phyloP scores from a whole-genome alignment of 1,140 invertebrate species.

The Melipona quadrifasciata region DNA sequence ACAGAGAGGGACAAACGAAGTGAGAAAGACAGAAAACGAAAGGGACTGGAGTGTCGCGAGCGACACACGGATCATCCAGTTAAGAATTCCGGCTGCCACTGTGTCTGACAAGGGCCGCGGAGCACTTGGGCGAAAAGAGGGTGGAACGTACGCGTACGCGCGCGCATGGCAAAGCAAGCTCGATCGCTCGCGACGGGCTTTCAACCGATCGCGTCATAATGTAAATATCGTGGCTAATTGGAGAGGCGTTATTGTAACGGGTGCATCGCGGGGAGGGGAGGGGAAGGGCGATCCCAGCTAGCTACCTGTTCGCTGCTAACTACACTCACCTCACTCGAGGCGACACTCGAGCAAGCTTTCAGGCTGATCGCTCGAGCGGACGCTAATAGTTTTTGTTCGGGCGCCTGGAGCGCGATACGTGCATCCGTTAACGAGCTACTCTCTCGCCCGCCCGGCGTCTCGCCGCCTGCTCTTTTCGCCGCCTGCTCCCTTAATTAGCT shows the following conservation, averaged over 20 bases:
- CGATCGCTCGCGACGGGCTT: constrained; percentile 60
- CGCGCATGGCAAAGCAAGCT: constrained; percentile 26
- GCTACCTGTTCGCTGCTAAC: constrained; percentile 8
- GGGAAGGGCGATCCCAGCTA: background rate
- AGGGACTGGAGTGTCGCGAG: background rate
- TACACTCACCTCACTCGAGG: constrained; percentile 9
- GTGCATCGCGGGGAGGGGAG: background rate
- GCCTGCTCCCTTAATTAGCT: constrained; percentile 66
- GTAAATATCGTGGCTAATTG: constrained; percentile 81
- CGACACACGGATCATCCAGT: constrained; percentile 12
- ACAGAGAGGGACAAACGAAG: background rate
- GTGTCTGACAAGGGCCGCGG: constrained; percentile 58
- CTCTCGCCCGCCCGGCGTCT: constrained; percentile 38
- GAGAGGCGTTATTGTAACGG: constrained; percentile 73
- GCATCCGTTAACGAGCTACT: constrained; percentile 54
- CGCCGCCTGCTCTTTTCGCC: constrained; percentile 44
- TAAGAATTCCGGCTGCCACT: constrained; percentile 36
- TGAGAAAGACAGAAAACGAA: background rate
- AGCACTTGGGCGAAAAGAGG: constrained; percentile 42
- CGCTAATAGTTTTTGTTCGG: constrained; percentile 74
- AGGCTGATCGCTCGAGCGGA: constrained; percentile 66
- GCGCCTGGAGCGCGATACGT: constrained; percentile 52
- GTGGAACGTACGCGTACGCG: constrained; percentile 22
- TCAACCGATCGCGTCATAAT: constrained; percentile 74
- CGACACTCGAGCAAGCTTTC: constrained; percentile 71